A percentile compares a stretch with the other conserved stretches of the same genome.
Conservation (phyloP, 2,888 invertebrate species). For the Dynastes hyllus region DNA sequence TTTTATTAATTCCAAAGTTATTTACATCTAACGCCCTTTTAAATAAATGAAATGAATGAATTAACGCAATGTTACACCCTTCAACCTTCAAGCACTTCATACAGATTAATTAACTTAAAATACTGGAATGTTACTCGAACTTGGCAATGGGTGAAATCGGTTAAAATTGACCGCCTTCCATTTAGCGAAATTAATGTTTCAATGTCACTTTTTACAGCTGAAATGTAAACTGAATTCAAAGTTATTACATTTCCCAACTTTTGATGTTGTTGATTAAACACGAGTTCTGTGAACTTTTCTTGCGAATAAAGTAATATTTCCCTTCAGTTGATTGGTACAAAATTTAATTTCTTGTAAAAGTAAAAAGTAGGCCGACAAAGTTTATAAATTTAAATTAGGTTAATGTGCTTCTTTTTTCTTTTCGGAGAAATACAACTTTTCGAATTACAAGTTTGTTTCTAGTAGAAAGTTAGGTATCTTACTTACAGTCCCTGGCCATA, state of each 20-base stretch:
- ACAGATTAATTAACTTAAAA: background rate
- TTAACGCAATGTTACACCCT: no score
- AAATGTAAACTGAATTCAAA: background rate
- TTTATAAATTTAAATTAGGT: background rate
- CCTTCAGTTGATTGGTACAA: background rate
- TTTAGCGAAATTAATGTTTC: background rate
- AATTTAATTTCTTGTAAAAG: background rate
- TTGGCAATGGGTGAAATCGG: background rate
- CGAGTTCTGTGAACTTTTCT: background rate
- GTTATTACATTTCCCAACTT: background rate
- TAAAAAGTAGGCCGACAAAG: background rate
- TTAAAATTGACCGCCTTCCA: background rate
- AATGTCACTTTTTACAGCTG: background rate
- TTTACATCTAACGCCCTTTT: no score
- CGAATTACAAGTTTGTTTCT: background rate
- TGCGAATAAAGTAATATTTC: background rate
- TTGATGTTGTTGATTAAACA: background rate
- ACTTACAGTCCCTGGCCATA: no score
- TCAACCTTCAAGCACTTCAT: no score
- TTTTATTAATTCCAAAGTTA: no score
- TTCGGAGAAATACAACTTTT: background rate
- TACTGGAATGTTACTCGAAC: background rate
- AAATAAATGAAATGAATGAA: no score
- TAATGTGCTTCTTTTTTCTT: background rate
- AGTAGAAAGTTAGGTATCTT: background rate